A percentile compares a stretch with the other conserved stretches of the same genome.
phyloP scores from a whole-genome alignment of 2,888 invertebrate species.

The Poecilus cupreus region DNA sequence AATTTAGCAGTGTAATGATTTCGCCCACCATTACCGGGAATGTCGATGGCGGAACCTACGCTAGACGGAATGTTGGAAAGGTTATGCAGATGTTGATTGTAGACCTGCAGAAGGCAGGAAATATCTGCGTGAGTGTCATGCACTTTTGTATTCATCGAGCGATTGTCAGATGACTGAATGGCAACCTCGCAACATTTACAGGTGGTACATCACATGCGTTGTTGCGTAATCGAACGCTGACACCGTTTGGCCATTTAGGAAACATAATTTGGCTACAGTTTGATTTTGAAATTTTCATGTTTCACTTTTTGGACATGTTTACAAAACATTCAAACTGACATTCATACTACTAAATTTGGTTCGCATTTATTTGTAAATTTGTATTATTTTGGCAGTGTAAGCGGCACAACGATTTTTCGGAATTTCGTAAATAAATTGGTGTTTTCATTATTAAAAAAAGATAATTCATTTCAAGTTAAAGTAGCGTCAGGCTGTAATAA shows the following conservation, averaged over 20 bases:
- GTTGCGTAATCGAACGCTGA: slow-evolving; percentile 42
- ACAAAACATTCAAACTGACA: too few species aligned
- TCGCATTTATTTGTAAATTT: too few species aligned
- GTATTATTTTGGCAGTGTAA: too few species aligned
- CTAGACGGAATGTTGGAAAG: not conserved
- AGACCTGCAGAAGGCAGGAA: not conserved
- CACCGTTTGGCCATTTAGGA: not conserved
- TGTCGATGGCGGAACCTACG: not conserved
- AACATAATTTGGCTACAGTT: too few species aligned
- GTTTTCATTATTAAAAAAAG: too few species aligned
- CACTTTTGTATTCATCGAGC: slow-evolving; percentile 14
- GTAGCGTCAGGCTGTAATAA: too few species aligned
- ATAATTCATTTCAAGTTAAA: too few species aligned
- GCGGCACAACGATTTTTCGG: too few species aligned
- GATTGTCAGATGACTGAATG: not conserved
- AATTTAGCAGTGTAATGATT: not conserved
- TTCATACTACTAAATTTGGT: too few species aligned
- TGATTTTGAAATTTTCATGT: not conserved
- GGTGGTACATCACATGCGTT: slow-evolving; percentile 48
- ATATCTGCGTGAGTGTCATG: slow-evolving; percentile 7
- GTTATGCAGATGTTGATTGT: not conserved
- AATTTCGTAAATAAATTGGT: too few species aligned
- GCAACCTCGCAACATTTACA: slow-evolving; percentile 30
- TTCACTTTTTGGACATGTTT: not conserved
- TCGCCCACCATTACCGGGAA: not conserved